Evolutionary conservation across 2,888 invertebrate species (phyloP).

Genomic region (Frankliniella intonsa): DNA sequence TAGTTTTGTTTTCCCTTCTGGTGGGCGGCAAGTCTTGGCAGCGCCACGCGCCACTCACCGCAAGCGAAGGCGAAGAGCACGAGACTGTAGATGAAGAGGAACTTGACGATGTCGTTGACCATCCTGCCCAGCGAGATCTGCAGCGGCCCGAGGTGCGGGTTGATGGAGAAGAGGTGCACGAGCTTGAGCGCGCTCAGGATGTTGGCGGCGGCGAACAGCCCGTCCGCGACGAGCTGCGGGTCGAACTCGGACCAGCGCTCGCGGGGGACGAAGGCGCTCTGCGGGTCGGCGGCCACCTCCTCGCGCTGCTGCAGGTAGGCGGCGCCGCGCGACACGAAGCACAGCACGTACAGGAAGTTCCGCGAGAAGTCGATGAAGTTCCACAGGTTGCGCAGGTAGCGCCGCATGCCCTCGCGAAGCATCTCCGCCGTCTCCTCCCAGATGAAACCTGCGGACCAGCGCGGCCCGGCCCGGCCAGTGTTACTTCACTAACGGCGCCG

Average conservation of each 20-base stretch:
- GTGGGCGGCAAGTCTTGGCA: background rate
- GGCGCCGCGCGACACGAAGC: slow-evolving; percentile 60
- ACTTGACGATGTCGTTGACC: slow-evolving; percentile 88
- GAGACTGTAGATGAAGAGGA: slow-evolving; percentile 82
- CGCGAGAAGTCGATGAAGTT: slow-evolving; percentile 93
- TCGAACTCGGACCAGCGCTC: slow-evolving; percentile 91
- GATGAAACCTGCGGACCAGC: slow-evolving; percentile 62
- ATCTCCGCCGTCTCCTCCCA: slow-evolving; percentile 91
- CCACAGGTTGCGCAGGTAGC: slow-evolving; percentile 90
- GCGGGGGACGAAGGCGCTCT: slow-evolving; percentile 69
- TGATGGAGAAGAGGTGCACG: slow-evolving; percentile 87
- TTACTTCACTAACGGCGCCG: too few species aligned
- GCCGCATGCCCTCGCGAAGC: slow-evolving; percentile 77
- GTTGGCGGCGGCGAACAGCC: slow-evolving; percentile 91
- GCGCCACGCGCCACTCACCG: slow-evolving; percentile 54
- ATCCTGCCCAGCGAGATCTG: slow-evolving; percentile 87
- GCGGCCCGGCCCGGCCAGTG: background rate
- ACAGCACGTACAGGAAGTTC: slow-evolving; percentile 77
- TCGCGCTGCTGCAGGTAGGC: slow-evolving; percentile 70
- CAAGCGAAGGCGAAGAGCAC: slow-evolving; percentile 90
- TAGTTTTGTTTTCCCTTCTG: too few species aligned
- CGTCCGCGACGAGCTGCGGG: slow-evolving; percentile 88
- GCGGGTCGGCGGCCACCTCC: slow-evolving; percentile 63
- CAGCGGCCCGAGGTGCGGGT: slow-evolving; percentile 86
- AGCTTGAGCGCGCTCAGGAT: slow-evolving; percentile 88